Percentiles rank a stretch among this genome's conserved stretches.
Evolutionary conservation across 2,888 invertebrate genomes (phyloP).

Genomic region (Ophioninae sp.): DNA sequence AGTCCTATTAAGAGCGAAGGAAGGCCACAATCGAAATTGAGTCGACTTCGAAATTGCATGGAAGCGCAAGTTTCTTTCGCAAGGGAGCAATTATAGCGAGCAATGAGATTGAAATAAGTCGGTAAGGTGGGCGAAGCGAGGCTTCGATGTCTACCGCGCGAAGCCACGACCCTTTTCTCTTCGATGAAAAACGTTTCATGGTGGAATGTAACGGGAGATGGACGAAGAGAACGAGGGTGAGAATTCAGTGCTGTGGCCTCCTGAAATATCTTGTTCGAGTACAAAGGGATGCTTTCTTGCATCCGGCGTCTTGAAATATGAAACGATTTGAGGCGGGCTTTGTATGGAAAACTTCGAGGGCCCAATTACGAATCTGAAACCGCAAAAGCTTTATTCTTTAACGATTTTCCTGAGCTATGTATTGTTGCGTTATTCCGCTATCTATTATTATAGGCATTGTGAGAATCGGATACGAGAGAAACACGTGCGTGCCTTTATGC

Average conservation of each 20-base stretch:
- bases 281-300: conserved; percentile 29
- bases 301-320: conserved; percentile 21
- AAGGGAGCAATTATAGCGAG: conserved; percentile 10
- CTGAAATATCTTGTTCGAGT: conserved; percentile 7
- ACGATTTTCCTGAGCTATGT: background rate
- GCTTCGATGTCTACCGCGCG: background rate
- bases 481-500: background rate
- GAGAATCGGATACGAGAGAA: background rate
- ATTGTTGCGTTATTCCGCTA: no score
- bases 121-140: background rate
- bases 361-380: conserved; percentile 34
- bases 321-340: background rate
- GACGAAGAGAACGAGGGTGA: background rate
- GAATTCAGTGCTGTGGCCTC: background rate
- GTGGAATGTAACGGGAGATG: background rate
- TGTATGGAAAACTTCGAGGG: conserved; percentile 30
- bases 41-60: background rate
- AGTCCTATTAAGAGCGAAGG: background rate
- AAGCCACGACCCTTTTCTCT: background rate
- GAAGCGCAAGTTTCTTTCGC: background rate
- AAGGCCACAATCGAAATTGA: background rate
- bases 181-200: background rate
- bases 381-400: background rate
- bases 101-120: background rate
- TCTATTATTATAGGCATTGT: background rate